Base-by-base conservation (phyloP, 2,113 vertebrate species). In the Corythornis cristatus region DNA sequence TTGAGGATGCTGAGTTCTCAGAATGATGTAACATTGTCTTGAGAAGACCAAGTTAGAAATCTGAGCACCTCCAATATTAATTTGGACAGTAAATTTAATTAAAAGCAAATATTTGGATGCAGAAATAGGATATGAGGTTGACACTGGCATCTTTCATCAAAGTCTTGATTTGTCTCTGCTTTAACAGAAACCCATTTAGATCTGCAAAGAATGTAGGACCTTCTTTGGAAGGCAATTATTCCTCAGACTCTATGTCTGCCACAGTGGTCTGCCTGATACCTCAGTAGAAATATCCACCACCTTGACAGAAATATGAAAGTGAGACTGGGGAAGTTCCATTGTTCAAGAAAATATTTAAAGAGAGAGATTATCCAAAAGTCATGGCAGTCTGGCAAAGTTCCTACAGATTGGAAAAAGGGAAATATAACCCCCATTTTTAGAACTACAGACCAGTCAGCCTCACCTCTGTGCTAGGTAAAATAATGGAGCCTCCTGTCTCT, bases 61-160 rank as follows among this genome's bases (percentile, higher is more conserved):
- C 68, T 75, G 68, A 51, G 25, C 40, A 83, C 46, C 14, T 90
- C 64, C 29, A 45, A 23, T 70, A 23, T 75, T 84, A 66, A 86
- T 88, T 86, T 83, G 43, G 3, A 0, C 65, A 88, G 61, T 21
- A 81, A 88, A 88, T 81, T 85, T 77, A 91, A 93, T 83, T 81
- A 93, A 86, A 82, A 75, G n/a, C 46, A 93, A 88, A 93, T 93
- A 96, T 93, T 96, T 92, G 53, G 33, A 68, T 57, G 53, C 26
- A 88, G 76, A 91, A 95, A 90, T 86, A 90, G 46, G 33, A 76
- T 92, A 91, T 70, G 66, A 93, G 18, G 9, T 79, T 87, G 53
- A 18, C 61, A 78, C 29, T 57, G 23, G 61, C 25, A 20, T 71
- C 51, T 90, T 40, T 64, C 43, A 22, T 79, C 43, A 8, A 65